Base-by-base conservation (phyloP, 2,888 invertebrate genomes). In the Ochropacha duplaris region DNA sequence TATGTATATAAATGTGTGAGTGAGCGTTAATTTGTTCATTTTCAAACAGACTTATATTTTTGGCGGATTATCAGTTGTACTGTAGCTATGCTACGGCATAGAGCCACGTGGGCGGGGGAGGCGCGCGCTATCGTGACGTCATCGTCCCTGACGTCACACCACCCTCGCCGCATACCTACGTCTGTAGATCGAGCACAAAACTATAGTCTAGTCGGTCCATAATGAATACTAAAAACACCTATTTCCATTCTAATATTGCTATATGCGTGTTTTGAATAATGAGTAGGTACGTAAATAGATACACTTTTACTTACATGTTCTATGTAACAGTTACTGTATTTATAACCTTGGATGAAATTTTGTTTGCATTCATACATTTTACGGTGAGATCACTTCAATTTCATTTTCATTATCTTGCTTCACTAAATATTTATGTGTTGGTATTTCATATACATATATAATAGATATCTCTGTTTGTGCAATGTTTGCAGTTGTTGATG, bases 101-200 rank as follows among this genome's bases (percentile, higher is more conserved):
- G 57, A 60, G 61, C 59, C 60, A 70, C 68, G 79, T 76, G 74
- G 77, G 80, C 63, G 71, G 63, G 59, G 74, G 76, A 71, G 74
- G 74, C 62, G 76, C 68, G 74, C 66, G 66, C 57, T 44, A 44
- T 44, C 44, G 71, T 85, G 84, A 85, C 85, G 85, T 80, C 81
- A 78, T 67, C 28, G 14, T 49, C 49, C 62, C 65, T 79, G 74
- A 81, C 85, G 84, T 88, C 92, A 75, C 85, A 85, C 80, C 74
- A 66, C 56, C 49, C 56, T 16, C 58, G 50, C 66, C 59, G 51
- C 56, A 51, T 60, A 66, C 67, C 64, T 44, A 44, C 44, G 44
- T 44, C 19, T 44, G 44, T 44, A 19, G 19, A n/a, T 44, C 19
- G 6, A 19, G 19, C 44, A 44, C 3, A 44, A 9, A 19, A n/a